A percentile compares a stretch with the other conserved stretches of the same genome.
These are phyloP conservation scores for Plemyria rubiginata DNA, from an alignment of 2,888 invertebrate species.

Conservation along the genomic window DNA sequence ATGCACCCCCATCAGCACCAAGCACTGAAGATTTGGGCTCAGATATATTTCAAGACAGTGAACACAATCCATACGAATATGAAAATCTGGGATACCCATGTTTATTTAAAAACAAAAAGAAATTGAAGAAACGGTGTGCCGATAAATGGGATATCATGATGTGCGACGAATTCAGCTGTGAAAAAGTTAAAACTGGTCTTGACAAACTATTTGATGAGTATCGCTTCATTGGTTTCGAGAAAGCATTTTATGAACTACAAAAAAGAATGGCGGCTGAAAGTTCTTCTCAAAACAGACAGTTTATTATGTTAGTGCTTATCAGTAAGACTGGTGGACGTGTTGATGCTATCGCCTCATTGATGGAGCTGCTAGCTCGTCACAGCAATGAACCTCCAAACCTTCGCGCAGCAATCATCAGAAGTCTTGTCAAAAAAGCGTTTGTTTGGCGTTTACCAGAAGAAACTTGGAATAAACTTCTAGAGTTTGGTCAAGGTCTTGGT, in stretches of 20 bases:
- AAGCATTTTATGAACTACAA: constrained; percentile 57
- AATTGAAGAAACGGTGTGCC: constrained; percentile 5
- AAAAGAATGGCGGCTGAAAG: constrained; percentile 55
- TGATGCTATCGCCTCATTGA: constrained; percentile 52
- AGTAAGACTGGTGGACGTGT: constrained; percentile 65
- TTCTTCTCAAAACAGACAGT: constrained; percentile 57
- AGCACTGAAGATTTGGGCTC: constrained; percentile 6
- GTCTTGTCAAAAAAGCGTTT: constrained; percentile 62
- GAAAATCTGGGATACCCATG: constrained; percentile 1
- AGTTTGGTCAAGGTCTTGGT: constrained; percentile 62
- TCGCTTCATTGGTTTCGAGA: constrained; percentile 59
- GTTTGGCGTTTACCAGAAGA: constrained; percentile 62
- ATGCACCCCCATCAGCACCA: constrained; percentile 42
- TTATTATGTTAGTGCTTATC: constrained; percentile 67
- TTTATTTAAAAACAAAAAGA: constrained; percentile 6
- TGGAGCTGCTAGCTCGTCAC: constrained; percentile 54
- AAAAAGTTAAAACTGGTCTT: constrained; percentile 37
- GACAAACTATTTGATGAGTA: constrained; percentile 63
- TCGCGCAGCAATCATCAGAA: constrained; percentile 64
- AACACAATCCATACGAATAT: constrained; percentile 27
- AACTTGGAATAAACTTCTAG: constrained; percentile 57
- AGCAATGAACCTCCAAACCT: constrained; percentile 62
- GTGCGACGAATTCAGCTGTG: constrained; percentile 3
- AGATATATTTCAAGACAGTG: constrained; percentile 41
- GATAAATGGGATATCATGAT: neutral